Conservation (phyloP, 2,888 invertebrate genomes). For the Orthosia cruda region DNA sequence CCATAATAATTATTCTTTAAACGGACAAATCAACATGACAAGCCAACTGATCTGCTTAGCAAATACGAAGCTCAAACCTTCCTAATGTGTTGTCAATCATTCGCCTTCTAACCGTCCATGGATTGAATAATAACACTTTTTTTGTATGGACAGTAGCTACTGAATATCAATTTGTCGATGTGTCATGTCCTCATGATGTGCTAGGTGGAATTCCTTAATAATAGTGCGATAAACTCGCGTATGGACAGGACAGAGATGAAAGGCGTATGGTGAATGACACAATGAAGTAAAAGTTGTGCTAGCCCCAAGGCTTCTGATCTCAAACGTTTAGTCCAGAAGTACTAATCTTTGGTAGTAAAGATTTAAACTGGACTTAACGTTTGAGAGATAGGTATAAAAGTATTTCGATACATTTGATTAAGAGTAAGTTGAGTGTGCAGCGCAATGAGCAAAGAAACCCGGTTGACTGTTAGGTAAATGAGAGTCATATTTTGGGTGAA, state of each 20-base stretch:
- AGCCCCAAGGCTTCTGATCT: neutral
- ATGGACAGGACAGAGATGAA: conserved; percentile 1
- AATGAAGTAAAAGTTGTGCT: neutral
- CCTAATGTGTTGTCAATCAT: conserved; percentile 91
- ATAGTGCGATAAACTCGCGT: conserved; percentile 54
- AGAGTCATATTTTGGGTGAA: no score
- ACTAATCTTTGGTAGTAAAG: no score
- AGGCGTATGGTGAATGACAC: conserved; percentile 10
- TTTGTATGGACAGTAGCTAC: conserved; percentile 76
- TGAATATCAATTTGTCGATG: conserved; percentile 84
- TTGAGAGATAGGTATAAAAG: no score
- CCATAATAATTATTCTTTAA: conserved; percentile 80
- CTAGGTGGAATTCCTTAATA: conserved; percentile 63
- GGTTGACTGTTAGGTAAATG: no score
- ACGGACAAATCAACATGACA: conserved; percentile 81
- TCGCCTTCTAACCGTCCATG: conserved; percentile 73
- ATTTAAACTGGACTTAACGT: neutral
- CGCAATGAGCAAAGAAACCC: no score
- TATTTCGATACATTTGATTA: no score
- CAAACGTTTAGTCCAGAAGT: no score
- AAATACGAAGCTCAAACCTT: conserved; percentile 79
- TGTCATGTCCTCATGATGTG: conserved; percentile 76
- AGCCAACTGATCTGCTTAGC: conserved; percentile 80
- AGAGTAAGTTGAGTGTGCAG: no score
- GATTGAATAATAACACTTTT: conserved; percentile 83